These are phyloP conservation scores for Hydractinia symbiolongicarpus DNA, from an alignment of 30 jellyfish, hydroid and myxozoan species.

Conservation along the genomic window DNA sequence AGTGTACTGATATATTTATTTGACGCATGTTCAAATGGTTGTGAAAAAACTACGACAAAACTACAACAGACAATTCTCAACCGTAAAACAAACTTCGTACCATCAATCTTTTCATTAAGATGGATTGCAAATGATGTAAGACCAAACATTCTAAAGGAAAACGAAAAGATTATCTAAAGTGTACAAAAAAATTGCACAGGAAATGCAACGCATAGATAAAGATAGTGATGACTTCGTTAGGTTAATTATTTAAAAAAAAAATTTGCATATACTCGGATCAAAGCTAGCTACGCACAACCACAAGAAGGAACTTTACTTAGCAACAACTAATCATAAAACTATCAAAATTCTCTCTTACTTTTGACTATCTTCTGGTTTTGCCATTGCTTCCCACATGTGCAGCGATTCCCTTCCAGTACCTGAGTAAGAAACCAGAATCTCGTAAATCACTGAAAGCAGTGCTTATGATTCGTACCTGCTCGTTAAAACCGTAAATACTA, in stretches of 20 bases:
- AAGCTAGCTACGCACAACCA: too few relatives aligned
- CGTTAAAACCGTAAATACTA: too few relatives aligned
- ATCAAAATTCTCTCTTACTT: slow-evolving; percentile 25
- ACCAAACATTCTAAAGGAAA: slow-evolving; percentile 50
- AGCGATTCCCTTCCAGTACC: slow-evolving; percentile 18
- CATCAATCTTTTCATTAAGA: slow-evolving; percentile 58
- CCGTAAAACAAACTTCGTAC: slow-evolving; percentile 24
- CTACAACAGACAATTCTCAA: too few relatives aligned
- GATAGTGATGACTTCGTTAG: neutral
- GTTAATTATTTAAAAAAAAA: too few relatives aligned
- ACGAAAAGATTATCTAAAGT: neutral
- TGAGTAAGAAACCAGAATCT: neutral
- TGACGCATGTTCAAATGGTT: too few relatives aligned
- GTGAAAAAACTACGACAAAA: too few relatives aligned
- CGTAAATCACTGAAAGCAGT: neutral
- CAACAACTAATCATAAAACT: neutral
- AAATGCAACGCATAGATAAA: neutral
- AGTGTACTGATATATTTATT: too few relatives aligned
- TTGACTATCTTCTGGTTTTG: slow-evolving; percentile 61
- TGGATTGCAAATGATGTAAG: slow-evolving; percentile 65
- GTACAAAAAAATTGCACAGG: neutral
- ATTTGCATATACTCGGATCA: too few relatives aligned
- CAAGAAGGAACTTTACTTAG: too few relatives aligned
- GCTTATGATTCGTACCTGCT: too few relatives aligned
- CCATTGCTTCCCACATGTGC: slow-evolving; percentile 46